phyloP scores from a whole-genome alignment of 2,797 vertebrate genomes.

The Mormyrops boulengeri region DNA sequence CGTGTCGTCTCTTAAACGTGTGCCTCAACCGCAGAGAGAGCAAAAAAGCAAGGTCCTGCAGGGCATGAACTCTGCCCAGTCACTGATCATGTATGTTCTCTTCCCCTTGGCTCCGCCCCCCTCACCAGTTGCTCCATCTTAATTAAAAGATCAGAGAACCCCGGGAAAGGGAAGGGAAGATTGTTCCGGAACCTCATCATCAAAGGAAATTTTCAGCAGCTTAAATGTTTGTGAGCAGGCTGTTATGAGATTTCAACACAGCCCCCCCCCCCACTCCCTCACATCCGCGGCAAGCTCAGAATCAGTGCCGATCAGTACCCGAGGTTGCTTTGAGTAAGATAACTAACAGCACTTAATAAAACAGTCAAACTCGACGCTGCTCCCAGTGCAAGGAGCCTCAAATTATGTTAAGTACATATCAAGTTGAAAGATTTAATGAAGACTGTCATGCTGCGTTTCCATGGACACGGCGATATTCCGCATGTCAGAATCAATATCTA shows the following conservation, averaged over 20 bases:
- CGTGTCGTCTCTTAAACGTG: not conserved
- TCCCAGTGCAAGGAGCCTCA: slow-evolving; percentile 46
- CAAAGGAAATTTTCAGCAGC: slow-evolving; percentile 32
- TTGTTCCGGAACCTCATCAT: slow-evolving; percentile 44
- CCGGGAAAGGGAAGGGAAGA: slow-evolving; percentile 34
- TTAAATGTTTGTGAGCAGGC: slow-evolving; percentile 9
- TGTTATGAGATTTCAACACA: not conserved
- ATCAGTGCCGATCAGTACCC: slow-evolving; percentile 48
- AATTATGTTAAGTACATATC: slow-evolving; percentile 56
- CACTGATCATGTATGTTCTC: not conserved
- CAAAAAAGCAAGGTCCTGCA: not conserved
- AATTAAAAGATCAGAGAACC: slow-evolving; percentile 11
- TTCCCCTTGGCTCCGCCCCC: not conserved
- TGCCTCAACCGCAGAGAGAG: not conserved
- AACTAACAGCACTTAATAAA: slow-evolving; percentile 53
- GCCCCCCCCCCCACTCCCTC: slow-evolving; percentile 5
- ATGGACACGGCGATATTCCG: slow-evolving; percentile 34
- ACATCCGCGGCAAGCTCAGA: slow-evolving; percentile 23
- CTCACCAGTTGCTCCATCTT: slow-evolving; percentile 2
- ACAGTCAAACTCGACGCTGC: slow-evolving; percentile 39
- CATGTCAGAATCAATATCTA: slow-evolving; percentile 30
- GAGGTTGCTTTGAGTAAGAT: slow-evolving; percentile 53
- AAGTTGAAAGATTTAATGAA: slow-evolving; percentile 54
- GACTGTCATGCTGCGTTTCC: slow-evolving; percentile 49
- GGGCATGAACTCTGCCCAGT: not conserved